These are phyloP conservation scores for Cyprinodon brontotheroides DNA, from an alignment of 2,113 vertebrate genomes.

Conservation along the genomic window DNA sequence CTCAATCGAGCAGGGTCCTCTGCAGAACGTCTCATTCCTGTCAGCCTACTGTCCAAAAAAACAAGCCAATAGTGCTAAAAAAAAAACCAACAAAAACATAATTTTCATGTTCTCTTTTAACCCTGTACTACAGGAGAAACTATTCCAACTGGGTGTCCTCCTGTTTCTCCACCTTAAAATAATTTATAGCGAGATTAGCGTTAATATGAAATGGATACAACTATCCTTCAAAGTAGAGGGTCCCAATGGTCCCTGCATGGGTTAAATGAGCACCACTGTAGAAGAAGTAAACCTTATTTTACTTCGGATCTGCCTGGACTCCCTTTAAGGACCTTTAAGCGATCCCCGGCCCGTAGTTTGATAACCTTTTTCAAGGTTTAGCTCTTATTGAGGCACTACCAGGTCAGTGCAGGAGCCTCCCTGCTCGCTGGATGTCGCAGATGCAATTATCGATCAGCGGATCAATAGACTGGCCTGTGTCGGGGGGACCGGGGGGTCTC, in stretches of 20 bases:
- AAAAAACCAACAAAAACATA: too few relatives aligned
- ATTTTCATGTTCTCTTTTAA: too few relatives aligned
- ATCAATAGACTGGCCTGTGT: slow-evolving; percentile 68
- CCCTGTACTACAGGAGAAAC: too few relatives aligned
- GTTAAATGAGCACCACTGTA: slow-evolving; percentile 18
- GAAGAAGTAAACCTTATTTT: slow-evolving; percentile 28
- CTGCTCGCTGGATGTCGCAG: slow-evolving; percentile 52
- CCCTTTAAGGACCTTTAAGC: too few relatives aligned
- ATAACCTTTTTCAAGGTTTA: slow-evolving; percentile 8
- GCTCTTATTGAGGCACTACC: slow-evolving; percentile 33
- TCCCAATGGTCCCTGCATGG: slow-evolving; percentile 7
- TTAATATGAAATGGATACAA: neutral
- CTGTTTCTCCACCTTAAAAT: neutral
- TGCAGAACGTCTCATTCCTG: too few relatives aligned
- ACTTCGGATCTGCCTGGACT: slow-evolving; percentile 11
- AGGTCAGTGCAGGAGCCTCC: slow-evolving; percentile 38
- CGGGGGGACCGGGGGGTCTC: slow-evolving; percentile 62
- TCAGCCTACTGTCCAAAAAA: too few relatives aligned
- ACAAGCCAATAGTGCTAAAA: too few relatives aligned
- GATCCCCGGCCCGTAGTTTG: slow-evolving; percentile 28
- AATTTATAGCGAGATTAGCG: neutral
- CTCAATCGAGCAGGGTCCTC: too few relatives aligned
- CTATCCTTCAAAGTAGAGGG: neutral
- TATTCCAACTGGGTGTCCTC: neutral
- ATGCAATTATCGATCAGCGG: slow-evolving; percentile 74